These are phyloP conservation scores for Erethizon dorsatum DNA, from an alignment of 2,797 vertebrate species.

Conservation along the genomic window DNA sequence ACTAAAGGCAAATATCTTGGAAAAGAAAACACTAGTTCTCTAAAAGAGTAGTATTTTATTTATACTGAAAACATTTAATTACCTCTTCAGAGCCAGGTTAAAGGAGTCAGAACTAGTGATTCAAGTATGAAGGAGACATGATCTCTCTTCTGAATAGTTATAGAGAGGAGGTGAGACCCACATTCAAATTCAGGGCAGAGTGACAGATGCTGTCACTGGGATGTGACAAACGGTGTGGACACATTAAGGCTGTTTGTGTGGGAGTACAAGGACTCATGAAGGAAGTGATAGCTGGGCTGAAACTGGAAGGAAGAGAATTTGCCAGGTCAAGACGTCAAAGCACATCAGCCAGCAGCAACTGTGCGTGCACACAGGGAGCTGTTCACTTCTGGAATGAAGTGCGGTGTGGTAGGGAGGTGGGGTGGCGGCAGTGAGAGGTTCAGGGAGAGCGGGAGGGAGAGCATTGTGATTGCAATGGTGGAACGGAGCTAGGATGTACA, in stretches of 20 bases:
- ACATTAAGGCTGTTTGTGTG: not conserved
- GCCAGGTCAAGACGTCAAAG: not conserved
- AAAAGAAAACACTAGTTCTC: slow-evolving; percentile 2
- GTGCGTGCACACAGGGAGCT: not conserved
- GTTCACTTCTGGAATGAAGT: not conserved
- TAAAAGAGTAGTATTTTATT: slow-evolving; percentile 44
- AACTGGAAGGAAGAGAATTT: not conserved
- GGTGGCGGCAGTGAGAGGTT: not conserved
- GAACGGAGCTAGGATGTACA: not conserved
- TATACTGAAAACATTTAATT: not conserved
- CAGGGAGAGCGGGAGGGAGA: not conserved
- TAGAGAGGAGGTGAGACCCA: not conserved
- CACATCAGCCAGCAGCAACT: not conserved
- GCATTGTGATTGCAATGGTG: not conserved
- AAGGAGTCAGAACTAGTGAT: slow-evolving; percentile 17
- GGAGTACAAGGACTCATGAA: not conserved
- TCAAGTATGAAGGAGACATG: slow-evolving; percentile 7
- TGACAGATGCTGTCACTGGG: not conserved
- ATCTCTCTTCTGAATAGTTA: not conserved
- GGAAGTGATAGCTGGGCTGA: not conserved
- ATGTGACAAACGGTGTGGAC: not conserved
- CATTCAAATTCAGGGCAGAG: not conserved
- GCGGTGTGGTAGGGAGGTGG: not conserved
- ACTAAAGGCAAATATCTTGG: not conserved
- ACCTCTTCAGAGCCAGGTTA: not conserved